Base-by-base conservation (phyloP, 2,797 vertebrate genomes). In the Sebastes itinus region DNA sequence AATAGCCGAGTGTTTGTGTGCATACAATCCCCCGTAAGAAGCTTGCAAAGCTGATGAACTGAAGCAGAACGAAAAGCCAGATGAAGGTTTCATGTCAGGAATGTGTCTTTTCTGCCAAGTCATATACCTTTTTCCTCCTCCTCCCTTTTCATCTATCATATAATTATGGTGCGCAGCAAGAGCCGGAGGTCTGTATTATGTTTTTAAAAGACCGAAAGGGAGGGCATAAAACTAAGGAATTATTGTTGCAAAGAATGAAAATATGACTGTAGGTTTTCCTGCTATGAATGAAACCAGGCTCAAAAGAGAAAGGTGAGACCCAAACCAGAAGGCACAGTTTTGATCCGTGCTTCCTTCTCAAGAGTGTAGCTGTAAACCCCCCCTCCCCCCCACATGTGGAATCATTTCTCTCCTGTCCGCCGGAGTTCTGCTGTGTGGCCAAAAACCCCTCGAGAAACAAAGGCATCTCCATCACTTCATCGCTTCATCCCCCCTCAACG, bases 51-150 rank as follows among this genome's bases (percentile, higher is more conserved):
- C 75, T 10, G 56, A 79, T 82, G 87, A 88, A 85, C 30, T 74
- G 88, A 78, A 76, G 89, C 85, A 63, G 83, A 38, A 81, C 82
- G 86, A 88, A 83, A 83, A 81, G 49, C 62, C 84, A 86, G 84
- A 87, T 92, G 80, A 90, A 84, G 83, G 88, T 84, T 86, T 90
- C 58, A 35, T 80, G 80, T 82, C 63, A 90, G 92, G 90, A 94
- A 94, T 91, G 87, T 32, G 76, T 88, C 38, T 49, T 49, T 87
- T 71, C 87, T 92, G 91, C 93, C 91, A 93, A 93, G 49, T 79
- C 63, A 11, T 75, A 65, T 82, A 87, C 81, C 78, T 88, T 66
- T 66, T 83, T 91, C 64, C 73, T 73, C 86, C 76, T 82, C 81
- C 55, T 59, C 52, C 72, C 18, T 84, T 84, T 83, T 85, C 85